phyloP scores from a whole-genome alignment of 2,113 vertebrate species.

The Tursiops truncatus region DNA sequence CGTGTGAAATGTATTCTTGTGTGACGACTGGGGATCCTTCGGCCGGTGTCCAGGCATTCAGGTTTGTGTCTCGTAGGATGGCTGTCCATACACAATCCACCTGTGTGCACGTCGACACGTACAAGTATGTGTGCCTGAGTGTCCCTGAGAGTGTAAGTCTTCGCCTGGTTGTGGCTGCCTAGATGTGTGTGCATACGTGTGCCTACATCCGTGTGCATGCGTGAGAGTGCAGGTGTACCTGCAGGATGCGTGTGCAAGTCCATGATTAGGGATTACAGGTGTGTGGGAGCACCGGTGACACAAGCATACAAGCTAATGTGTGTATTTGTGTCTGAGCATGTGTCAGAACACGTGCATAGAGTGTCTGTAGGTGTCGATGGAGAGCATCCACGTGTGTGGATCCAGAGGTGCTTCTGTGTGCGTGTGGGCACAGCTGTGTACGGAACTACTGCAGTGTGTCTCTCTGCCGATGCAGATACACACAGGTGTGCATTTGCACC shows the following conservation, averaged over 20 bases:
- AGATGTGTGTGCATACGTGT: neutral
- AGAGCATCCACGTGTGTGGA: accelerated
- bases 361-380: neutral
- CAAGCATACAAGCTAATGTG: accelerated
- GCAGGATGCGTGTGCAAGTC: neutral
- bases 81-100: neutral
- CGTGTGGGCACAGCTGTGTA: accelerated
- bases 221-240: neutral
- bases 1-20: neutral
- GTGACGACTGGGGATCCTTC: neutral
- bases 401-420: neutral
- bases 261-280: neutral
- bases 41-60: neutral
- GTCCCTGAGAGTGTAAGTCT: neutral
- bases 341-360: neutral
- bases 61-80: neutral
- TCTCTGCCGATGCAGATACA: neutral
- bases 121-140: neutral
- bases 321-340: neutral
- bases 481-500: neutral
- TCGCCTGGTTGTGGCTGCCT: neutral
- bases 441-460: neutral
- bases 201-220: neutral
- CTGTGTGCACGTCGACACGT: accelerated
- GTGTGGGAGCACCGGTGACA: neutral